Evolutionary conservation across 2,888 invertebrate species (phyloP).

Genomic region (Hypselothyrea guttata): DNA sequence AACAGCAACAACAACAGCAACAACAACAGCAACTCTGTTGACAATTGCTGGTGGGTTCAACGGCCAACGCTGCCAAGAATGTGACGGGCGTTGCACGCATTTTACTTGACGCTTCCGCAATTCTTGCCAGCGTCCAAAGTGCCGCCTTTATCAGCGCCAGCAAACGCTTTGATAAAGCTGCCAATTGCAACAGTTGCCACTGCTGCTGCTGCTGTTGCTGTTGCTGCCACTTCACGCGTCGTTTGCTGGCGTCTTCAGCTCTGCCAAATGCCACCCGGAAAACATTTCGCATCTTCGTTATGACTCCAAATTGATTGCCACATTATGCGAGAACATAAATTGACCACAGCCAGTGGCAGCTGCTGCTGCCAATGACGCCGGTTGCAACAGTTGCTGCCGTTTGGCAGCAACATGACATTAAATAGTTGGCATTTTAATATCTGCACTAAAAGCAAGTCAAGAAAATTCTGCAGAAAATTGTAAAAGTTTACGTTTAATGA

Average conservation of each 20-base stretch:
- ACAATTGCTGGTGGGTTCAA: constrained; percentile 59
- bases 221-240: constrained; percentile 52
- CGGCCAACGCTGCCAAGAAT: constrained; percentile 46
- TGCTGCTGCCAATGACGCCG: constrained; percentile 67
- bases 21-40: constrained; percentile 36
- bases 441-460: too few species aligned
- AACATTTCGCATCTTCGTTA: constrained; percentile 39
- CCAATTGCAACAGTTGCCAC: constrained; percentile 39
- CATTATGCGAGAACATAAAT: constrained; percentile 39
- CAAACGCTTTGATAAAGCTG: constrained; percentile 52
- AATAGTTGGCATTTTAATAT: too few species aligned
- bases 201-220: constrained; percentile 27
- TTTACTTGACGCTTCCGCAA: constrained; percentile 76
- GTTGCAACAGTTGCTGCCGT: too few species aligned
- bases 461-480: too few species aligned
- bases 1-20: constrained; percentile 10
- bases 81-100: constrained; percentile 62
- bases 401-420: too few species aligned
- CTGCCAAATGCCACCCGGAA: constrained; percentile 61
- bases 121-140: constrained; percentile 43
- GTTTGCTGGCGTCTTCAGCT: constrained; percentile 42
- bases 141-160: constrained; percentile 46
- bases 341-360: constrained; percentile 24
- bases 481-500: too few species aligned
- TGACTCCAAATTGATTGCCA: constrained; percentile 39